Conservation (phyloP, 2,888 invertebrate species). For the Lordiphosa fenestrarum region DNA sequence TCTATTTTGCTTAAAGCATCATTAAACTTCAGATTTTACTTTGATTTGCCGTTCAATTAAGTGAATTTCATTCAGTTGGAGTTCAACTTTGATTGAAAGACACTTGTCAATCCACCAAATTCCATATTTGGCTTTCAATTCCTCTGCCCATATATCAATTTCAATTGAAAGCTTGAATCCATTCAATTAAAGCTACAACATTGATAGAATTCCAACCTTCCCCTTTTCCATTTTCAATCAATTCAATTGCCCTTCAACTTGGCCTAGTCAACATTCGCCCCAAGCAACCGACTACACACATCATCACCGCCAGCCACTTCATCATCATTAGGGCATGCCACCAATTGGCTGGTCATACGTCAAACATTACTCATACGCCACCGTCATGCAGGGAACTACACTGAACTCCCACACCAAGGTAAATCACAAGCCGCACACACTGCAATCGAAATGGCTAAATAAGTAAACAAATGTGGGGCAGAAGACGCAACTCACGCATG, state of each 20-base stretch:
- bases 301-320: slow-evolving; percentile 9
- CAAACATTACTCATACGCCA: slow-evolving; percentile 67
- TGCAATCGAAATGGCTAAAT: slow-evolving; percentile 6
- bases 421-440: slow-evolving; percentile 1
- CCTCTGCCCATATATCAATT: too few relatives aligned
- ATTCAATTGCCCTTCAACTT: slow-evolving; percentile 1
- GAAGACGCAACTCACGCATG: not conserved
- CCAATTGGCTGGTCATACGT: slow-evolving; percentile 28
- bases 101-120: too few relatives aligned
- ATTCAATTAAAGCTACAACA: too few relatives aligned
- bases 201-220: too few relatives aligned
- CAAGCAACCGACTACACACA: not conserved
- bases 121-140: too few relatives aligned
- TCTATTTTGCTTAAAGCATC: too few relatives aligned
- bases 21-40: too few relatives aligned
- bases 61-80: too few relatives aligned
- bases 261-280: not conserved
- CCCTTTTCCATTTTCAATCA: not conserved
- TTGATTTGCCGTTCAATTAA: too few relatives aligned
- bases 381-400: slow-evolving; percentile 29
- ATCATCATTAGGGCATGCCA: slow-evolving; percentile 6
- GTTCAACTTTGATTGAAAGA: too few relatives aligned
- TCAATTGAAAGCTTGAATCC: too few relatives aligned
- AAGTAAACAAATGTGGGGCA: slow-evolving; percentile 1
- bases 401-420: not conserved